Base-by-base conservation (phyloP, 1,140 invertebrate genomes). In the Dendroctonus valens region DNA sequence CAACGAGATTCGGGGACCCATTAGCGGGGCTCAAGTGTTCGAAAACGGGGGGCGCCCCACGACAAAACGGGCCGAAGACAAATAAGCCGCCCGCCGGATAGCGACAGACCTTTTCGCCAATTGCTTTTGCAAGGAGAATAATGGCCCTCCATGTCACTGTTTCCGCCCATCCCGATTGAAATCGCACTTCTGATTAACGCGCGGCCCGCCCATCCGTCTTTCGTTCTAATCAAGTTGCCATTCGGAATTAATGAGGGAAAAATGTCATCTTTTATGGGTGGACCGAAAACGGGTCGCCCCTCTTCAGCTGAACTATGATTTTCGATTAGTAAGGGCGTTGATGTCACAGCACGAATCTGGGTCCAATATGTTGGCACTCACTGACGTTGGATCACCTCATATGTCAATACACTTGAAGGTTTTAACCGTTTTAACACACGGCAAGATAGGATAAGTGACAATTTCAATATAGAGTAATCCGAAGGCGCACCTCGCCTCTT, bases 111-210 rank as follows among this genome's bases (percentile, higher is more conserved):
- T 62, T 59, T 54, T 54, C 72, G 67, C 67, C 72, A 73, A 75
- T 73, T 75, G 73, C 71, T 71, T 67, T 69, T 52, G 66, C 15
- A 68, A 69, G 65, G 72, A 72, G 72, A 72, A 69, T 75, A 73
- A 74, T 74, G 71, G 70, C 68, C 68, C 69, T 66, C 70, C 68
- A 68, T 69, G 15, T 39, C 44, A 37, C 61, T 26, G 72, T 73
- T 73, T 71, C 72, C 74, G 72, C 74, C 74, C 71, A 70, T 74
- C 73, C 71, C 70, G 72, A 75, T 75, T 73, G 70, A 72, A 66
- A 58, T 66, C 69, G 61, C 63, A 67, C 67, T 70, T 72, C 73
- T 75, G 74, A 75, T 75, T 75, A 75, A 75, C 61, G 67, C 15
- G 62, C 48, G 70, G 58, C 71, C 72, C 74, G 71, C 74, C 74